Evolutionary conservation across 2,888 invertebrate species (phyloP).

Genomic region (Calliopum simillimum): DNA sequence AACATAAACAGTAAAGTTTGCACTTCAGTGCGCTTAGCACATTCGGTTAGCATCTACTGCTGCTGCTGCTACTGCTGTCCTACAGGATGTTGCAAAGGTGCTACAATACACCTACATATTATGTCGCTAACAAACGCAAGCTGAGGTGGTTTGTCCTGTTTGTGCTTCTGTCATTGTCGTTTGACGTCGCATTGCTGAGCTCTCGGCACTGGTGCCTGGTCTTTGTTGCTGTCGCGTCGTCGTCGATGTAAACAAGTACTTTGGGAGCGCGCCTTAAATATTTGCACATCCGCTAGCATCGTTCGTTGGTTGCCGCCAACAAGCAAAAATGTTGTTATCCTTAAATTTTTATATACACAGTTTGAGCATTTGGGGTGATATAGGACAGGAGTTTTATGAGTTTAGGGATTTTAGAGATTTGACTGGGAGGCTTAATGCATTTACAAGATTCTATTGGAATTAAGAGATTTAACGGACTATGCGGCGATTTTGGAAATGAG

Average conservation of each 20-base stretch:
- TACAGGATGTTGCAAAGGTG: conserved; percentile 14
- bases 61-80: conserved; percentile 3
- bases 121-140: conserved; percentile 21
- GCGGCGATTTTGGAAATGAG: no score
- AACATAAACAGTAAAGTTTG: conserved; percentile 19
- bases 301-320: not conserved
- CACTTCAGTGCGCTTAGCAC: conserved; percentile 6
- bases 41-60: not conserved
- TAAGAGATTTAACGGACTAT: no score
- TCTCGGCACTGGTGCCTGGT: not conserved
- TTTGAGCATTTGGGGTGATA: conserved; percentile 12
- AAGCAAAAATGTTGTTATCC: not conserved
- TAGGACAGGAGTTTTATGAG: conserved; percentile 8
- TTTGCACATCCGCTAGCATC: not conserved
- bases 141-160: conserved; percentile 10
- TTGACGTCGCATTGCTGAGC: not conserved
- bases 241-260: conserved; percentile 18
- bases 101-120: conserved; percentile 5
- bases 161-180: not conserved
- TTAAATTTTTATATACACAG: conserved; percentile 13
- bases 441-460: no score
- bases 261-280: conserved; percentile 15
- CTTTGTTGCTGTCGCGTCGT: conserved; percentile 10
- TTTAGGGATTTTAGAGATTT: not conserved
- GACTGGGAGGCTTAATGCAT: no score